These are phyloP conservation scores for Vultur gryphus DNA, from an alignment of 2,797 vertebrate species.

Conservation along the genomic window DNA sequence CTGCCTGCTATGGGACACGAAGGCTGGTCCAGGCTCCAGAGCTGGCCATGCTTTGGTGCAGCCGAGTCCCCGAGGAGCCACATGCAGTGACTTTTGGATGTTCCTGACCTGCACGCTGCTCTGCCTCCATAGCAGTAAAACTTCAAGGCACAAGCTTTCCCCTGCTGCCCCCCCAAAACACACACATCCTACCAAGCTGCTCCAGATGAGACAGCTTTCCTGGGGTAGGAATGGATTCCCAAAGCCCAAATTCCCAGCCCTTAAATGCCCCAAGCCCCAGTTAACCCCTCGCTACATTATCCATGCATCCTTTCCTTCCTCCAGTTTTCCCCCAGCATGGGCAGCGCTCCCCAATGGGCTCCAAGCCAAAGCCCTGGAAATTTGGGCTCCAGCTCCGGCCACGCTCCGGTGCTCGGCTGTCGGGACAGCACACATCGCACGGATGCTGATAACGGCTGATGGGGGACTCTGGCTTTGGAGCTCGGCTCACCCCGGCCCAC, in stretches of 20 bases:
- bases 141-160: neutral
- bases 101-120: neutral
- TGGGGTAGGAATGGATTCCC: neutral
- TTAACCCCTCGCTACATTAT: neutral
- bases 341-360: fast-evolving
- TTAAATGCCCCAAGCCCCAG: neutral
- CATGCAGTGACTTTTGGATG: fast-evolving
- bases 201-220: neutral
- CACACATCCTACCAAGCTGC: neutral
- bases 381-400: neutral
- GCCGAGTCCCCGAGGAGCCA: neutral
- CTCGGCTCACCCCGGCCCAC: neutral
- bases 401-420: fast-evolving
- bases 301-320: neutral
- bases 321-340: fast-evolving
- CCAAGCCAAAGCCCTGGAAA: neutral
- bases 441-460: neutral
- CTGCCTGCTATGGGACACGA: fast-evolving
- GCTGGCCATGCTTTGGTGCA: neutral
- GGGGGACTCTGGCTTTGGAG: too few species aligned
- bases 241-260: neutral
- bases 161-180: too few species aligned
- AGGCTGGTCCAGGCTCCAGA: neutral
- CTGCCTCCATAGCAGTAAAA: neutral
- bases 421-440: fast-evolving